Evolutionary conservation across 1,140 invertebrate species (phyloP).

Genomic region (Drosophila kanapiae): DNA sequence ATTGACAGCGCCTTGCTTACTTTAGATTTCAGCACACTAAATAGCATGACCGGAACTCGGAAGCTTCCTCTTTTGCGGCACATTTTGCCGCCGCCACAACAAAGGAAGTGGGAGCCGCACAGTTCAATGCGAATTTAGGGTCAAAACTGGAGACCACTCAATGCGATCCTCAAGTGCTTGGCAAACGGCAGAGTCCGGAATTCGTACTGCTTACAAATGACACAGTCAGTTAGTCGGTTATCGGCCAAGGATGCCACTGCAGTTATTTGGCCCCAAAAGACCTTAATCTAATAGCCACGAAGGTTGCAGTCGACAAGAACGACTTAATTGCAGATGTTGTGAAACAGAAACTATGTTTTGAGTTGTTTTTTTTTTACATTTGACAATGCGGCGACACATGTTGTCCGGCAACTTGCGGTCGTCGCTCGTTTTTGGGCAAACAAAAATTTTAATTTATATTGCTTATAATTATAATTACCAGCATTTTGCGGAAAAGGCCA

Average conservation of each 20-base stretch:
- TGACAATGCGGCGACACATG: conserved; percentile 43
- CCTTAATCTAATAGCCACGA: conserved; percentile 75
- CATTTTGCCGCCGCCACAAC: conserved; percentile 36
- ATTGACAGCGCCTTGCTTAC: conserved; percentile 46
- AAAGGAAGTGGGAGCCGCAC: conserved; percentile 37
- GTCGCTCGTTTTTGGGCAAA: conserved; percentile 43
- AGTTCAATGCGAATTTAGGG: conserved; percentile 38
- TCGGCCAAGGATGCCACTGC: conserved; percentile 62
- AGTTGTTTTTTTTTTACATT: neutral
- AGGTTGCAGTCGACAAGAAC: conserved; percentile 74
- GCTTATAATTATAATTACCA: conserved; percentile 79
- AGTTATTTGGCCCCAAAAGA: conserved; percentile 58
- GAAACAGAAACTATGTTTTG: conserved; percentile 41
- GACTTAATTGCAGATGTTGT: conserved; percentile 55
- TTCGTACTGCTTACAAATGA: conserved; percentile 18
- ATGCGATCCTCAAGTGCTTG: conserved; percentile 30
- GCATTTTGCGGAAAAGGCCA: conserved; percentile 69
- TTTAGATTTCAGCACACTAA: conserved; percentile 52
- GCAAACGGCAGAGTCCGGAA: conserved; percentile 41
- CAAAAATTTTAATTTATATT: conserved; percentile 72
- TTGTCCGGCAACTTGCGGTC: conserved; percentile 48
- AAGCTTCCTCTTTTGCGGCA: conserved; percentile 44
- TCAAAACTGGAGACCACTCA: conserved; percentile 24
- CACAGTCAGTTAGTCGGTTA: conserved; percentile 35
- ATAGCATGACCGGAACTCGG: conserved; percentile 58